These are phyloP conservation scores for Smittia aterrima DNA, from an alignment of 2,888 invertebrate species.

Conservation along the genomic window DNA sequence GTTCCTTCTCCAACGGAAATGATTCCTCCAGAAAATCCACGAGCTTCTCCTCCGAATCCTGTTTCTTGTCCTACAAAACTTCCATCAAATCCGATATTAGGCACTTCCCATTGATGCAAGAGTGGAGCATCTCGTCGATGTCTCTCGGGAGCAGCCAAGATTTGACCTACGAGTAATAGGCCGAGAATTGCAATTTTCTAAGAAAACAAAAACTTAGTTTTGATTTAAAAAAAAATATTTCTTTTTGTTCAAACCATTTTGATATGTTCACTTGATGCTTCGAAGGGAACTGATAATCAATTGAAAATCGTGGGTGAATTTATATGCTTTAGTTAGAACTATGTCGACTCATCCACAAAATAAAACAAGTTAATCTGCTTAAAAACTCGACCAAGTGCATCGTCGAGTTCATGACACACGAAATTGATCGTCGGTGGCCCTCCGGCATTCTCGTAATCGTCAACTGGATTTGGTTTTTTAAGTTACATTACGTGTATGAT, in stretches of 20 bases:
- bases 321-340: too few species aligned
- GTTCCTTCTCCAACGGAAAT: not conserved
- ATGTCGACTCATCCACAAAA: too few species aligned
- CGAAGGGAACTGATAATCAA: not conserved
- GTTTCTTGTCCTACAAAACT: not conserved
- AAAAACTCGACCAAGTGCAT: too few species aligned
- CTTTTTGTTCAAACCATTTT: constrained; percentile 12
- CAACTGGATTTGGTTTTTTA: too few species aligned
- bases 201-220: not conserved
- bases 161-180: not conserved
- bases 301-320: too few species aligned
- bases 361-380: too few species aligned
- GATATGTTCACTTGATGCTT: not conserved
- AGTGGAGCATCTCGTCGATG: not conserved
- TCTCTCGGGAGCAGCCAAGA: constrained; percentile 23
- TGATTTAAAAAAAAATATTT: not conserved
- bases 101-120: not conserved
- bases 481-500: too few species aligned
- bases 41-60: not conserved
- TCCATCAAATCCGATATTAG: not conserved
- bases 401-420: too few species aligned
- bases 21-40: not conserved
- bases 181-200: constrained; percentile 11
- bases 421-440: too few species aligned
- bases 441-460: too few species aligned